phyloP scores from a whole-genome alignment of 2,113 vertebrate genomes.

The Cynopterus brachyotis region DNA sequence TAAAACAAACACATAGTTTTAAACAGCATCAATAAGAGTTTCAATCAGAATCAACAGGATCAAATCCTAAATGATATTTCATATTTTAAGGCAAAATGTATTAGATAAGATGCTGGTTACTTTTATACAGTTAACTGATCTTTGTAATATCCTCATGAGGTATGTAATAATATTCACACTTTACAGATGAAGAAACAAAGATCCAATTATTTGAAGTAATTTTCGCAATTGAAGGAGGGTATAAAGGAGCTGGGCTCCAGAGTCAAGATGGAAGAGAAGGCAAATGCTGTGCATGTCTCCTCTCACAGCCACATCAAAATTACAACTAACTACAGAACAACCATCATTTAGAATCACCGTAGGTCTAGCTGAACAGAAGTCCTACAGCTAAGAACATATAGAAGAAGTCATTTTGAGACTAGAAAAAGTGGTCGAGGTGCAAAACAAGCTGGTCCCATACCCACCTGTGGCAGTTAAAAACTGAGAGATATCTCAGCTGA shows the following conservation, averaged over 20 bases:
- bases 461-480: too few species aligned
- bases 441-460: too few species aligned
- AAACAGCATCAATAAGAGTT: neutral
- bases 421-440: too few species aligned
- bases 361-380: too few species aligned
- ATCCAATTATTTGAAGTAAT: neutral
- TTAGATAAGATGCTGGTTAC: neutral
- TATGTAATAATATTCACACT: neutral
- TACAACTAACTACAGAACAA: too few species aligned
- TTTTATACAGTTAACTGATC: neutral
- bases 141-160: neutral
- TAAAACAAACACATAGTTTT: neutral
- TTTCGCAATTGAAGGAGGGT: neutral
- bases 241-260: neutral
- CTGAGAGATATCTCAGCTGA: too few species aligned
- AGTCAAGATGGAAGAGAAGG: too few species aligned
- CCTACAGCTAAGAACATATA: too few species aligned
- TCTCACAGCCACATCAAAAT: too few species aligned
- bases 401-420: too few species aligned
- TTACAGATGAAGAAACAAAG: constrained; percentile 1
- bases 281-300: too few species aligned
- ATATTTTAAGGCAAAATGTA: neutral
- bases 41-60: neutral
- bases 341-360: too few species aligned
- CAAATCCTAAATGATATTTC: neutral